Evolutionary conservation across 2,888 invertebrate genomes (phyloP), one percentile per base, ranked within the genome.

Genomic region (Tenthredo mesomela): DNA sequence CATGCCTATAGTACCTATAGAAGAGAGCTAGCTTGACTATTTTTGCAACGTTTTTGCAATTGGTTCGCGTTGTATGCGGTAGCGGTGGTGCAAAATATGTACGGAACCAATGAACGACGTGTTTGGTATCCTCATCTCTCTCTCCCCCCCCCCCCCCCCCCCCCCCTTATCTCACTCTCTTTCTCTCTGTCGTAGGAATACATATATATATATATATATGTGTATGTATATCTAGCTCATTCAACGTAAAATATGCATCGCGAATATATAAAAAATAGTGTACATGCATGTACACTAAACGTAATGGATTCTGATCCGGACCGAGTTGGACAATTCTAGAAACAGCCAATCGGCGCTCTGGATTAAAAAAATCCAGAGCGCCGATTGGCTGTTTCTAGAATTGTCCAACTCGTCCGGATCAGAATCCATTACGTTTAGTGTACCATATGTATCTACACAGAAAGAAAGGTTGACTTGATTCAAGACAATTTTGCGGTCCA

Each of bases 41-140:
- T 80, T 80, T 80, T 15, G 40, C 37, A 15, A 80, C 58, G 29
- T 80, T 80, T 77, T 80, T 40, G 25, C 80, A 80, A 80, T 80
- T 80, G 80, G 80, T 80, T 50, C 37, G 61, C 61, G 58, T 61
- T 80, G 18, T 50, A 77, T 50, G 50, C 50, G 54, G 54, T 47
- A 40, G 21, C 40, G 21, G 43, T 25, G 43, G 25, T 25, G n/a
- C 12, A 47, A 80, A 18, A 29, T 29, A 21, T 61, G 40, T 58
- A 15, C 15, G 33, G 50, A 25, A 47, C 37, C 54, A 78, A 78
- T 78, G 29, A 78, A 75, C 75, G 75, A 75, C 75, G 75, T 40
- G 40, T 77, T 18, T 25, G 77, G 67, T 50, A 80, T 50, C 65
- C 71, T 43, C 58, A 61, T 85, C n/a, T n/a, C n/a, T n/a, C n/a